phyloP scores from a whole-genome alignment of 2,113 vertebrate genomes.

The Neofelis nebulosa region DNA sequence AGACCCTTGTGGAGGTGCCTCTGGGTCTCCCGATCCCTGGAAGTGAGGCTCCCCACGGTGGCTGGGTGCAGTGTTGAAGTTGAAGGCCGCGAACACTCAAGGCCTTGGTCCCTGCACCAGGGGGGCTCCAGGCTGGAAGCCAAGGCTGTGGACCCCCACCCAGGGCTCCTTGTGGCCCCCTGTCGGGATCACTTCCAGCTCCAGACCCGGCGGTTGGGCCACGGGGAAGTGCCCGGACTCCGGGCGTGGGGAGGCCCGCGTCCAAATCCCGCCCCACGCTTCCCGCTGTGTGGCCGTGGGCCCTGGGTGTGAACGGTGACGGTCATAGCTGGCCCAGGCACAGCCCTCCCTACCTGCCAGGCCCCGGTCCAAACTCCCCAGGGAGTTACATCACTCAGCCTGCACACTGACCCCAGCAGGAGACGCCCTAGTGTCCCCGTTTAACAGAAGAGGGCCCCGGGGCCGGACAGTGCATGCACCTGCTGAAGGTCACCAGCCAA shows the following conservation, averaged over 20 bases:
- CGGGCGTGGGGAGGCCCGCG: background rate
- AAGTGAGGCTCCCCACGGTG: background rate
- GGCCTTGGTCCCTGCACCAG: accelerated
- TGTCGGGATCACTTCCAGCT: background rate
- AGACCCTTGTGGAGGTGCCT: background rate
- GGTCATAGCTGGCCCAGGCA: accelerated
- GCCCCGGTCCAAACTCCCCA: background rate
- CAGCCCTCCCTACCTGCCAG: background rate
- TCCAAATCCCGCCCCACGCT: accelerated
- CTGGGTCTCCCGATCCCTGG: background rate
- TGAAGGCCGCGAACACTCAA: background rate
- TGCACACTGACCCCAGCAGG: background rate
- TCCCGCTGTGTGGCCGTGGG: background rate
- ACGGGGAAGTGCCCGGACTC: background rate
- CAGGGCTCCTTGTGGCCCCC: too few relatives aligned
- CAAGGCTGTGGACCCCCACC: background rate
- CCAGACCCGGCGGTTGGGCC: background rate
- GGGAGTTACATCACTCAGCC: background rate
- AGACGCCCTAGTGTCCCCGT: background rate
- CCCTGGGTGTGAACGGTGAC: accelerated
- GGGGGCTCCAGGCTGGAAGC: background rate
- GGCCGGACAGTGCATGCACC: background rate
- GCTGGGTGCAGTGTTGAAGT: background rate
- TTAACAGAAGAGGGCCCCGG: background rate
- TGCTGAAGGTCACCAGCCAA: background rate